A percentile compares a stretch with the other conserved stretches of the same genome.
These are phyloP conservation scores for Pemphredon lugubris DNA, from an alignment of 2,888 invertebrate genomes.

Conservation along the genomic window DNA sequence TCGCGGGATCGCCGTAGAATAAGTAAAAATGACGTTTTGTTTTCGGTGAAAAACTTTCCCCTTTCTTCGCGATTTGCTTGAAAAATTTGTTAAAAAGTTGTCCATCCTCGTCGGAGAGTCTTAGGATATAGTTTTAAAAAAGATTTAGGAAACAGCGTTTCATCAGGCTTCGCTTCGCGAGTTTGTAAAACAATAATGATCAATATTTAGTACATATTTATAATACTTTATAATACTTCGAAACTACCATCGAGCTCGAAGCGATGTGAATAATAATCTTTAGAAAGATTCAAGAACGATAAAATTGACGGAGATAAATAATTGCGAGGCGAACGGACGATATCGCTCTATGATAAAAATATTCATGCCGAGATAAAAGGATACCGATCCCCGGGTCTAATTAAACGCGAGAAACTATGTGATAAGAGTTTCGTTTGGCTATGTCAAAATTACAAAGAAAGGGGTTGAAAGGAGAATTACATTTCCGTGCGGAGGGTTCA, in stretches of 20 bases:
- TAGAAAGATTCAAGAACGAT: too few relatives aligned
- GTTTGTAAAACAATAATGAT: too few relatives aligned
- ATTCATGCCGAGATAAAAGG: constrained; percentile 38
- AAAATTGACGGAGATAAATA: too few relatives aligned
- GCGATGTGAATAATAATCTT: too few relatives aligned
- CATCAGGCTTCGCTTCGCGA: too few relatives aligned
- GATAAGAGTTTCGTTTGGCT: constrained; percentile 47
- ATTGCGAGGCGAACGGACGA: too few relatives aligned
- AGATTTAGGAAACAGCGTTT: too few relatives aligned
- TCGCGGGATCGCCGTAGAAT: constrained; percentile 17
- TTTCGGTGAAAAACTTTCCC: not conserved
- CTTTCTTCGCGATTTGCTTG: not conserved
- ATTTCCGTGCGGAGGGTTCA: constrained; percentile 21
- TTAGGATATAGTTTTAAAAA: too few relatives aligned
- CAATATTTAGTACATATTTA: too few relatives aligned
- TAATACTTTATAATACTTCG: too few relatives aligned
- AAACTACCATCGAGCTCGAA: too few relatives aligned
- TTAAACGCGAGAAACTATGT: constrained; percentile 51
- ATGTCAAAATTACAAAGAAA: constrained; percentile 53
- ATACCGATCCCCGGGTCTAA: constrained; percentile 46
- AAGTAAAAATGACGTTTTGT: constrained; percentile 1
- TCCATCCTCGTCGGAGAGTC: not conserved
- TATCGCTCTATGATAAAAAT: too few relatives aligned
- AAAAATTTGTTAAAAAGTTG: not conserved
- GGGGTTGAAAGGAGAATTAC: constrained; percentile 52